Conservation (phyloP, 1,140 invertebrate genomes). For the Calosoma granatense region DNA sequence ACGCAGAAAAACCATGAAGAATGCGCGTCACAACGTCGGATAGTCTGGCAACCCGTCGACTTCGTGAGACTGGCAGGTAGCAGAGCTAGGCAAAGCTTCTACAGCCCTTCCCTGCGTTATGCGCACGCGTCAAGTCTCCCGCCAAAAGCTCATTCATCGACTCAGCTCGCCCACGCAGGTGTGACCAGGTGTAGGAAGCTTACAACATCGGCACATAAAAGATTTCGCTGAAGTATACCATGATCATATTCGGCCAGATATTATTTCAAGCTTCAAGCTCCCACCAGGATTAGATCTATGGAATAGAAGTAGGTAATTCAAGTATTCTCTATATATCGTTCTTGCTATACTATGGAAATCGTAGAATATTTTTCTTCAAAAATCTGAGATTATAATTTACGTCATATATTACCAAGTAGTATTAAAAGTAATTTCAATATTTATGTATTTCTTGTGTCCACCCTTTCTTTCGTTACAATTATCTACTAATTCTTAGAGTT, state of each 20-base stretch:
- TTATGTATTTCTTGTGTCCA: too few relatives aligned
- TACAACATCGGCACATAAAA: too few relatives aligned
- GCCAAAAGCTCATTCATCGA: conserved; percentile 8
- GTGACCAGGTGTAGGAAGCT: not conserved
- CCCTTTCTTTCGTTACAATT: too few relatives aligned
- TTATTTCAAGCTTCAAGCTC: not conserved
- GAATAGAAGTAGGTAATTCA: not conserved
- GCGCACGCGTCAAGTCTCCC: not conserved
- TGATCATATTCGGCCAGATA: too few relatives aligned
- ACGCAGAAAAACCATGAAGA: not conserved
- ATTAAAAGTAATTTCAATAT: too few relatives aligned
- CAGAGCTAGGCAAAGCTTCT: not conserved
- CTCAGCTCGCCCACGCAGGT: not conserved
- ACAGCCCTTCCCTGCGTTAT: not conserved
- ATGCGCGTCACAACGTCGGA: not conserved
- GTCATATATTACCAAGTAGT: too few relatives aligned
- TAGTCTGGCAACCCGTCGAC: not conserved
- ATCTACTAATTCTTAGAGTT: too few relatives aligned
- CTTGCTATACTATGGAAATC: not conserved
- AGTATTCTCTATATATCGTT: not conserved
- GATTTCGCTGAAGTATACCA: too few relatives aligned
- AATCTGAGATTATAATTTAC: too few relatives aligned
- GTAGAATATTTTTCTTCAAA: not conserved
- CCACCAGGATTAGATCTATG: not conserved
- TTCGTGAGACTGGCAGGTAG: not conserved